Evolutionary conservation across 2,797 vertebrate genomes (phyloP).

Genomic region (Harpagifer antarcticus): DNA sequence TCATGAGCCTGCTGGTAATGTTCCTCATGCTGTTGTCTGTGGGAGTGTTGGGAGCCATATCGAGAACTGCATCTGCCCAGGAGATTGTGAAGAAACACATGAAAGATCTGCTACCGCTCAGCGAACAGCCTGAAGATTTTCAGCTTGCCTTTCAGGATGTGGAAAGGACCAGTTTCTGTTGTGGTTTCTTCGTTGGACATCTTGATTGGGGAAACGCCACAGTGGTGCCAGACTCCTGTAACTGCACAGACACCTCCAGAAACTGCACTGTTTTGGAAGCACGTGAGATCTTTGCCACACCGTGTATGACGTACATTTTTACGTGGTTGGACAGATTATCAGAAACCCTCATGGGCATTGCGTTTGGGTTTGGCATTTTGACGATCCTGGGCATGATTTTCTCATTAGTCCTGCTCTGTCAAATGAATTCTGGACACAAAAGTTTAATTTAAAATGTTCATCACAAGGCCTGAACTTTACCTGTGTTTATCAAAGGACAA

Average conservation of each 20-base stretch:
- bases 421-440: fast-evolving
- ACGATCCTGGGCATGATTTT: conserved; percentile 39
- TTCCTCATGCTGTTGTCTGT: conserved; percentile 79
- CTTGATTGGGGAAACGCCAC: conserved; percentile 40
- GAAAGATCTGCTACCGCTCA: conserved; percentile 29
- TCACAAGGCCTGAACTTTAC: background rate
- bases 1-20: conserved; percentile 81
- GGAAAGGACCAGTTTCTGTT: conserved; percentile 32
- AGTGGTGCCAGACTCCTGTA: conserved; percentile 20
- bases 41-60: conserved; percentile 75
- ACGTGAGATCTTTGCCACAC: conserved; percentile 16
- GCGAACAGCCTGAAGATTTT: background rate
- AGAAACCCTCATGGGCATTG: background rate
- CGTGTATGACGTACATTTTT: conserved; percentile 21
- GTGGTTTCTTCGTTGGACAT: conserved; percentile 41
- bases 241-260: conserved; percentile 39
- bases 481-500: background rate
- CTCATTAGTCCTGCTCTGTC: background rate
- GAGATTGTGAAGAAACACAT: conserved; percentile 23
- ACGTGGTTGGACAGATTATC: conserved; percentile 34
- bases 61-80: conserved; percentile 69
- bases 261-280: conserved; percentile 15
- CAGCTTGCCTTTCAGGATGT: conserved; percentile 25
- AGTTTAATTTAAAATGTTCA: background rate
- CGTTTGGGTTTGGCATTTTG: conserved; percentile 15